Evolutionary conservation across 1,140 invertebrate genomes (phyloP), one percentile per base, ranked within the genome.

Genomic region (Plutomurus gul): DNA sequence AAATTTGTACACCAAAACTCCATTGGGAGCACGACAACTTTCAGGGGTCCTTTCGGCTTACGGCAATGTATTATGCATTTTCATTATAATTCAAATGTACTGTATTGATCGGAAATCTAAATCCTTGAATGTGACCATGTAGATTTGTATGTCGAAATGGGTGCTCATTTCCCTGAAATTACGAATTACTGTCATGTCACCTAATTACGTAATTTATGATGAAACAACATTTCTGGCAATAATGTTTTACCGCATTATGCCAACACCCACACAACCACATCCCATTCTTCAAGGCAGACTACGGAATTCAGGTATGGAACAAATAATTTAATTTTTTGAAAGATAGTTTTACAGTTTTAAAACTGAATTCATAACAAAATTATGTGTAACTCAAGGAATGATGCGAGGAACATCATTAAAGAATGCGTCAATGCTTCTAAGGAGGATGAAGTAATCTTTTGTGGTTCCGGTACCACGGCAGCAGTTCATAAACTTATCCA

Each of bases 261-360:
- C 39, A 90, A 90, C 78, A 91, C 90, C 2, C 90, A 91, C 83
- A 90, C 89, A 5, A 89, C 88, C 3, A 87, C 87, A 20, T 87
- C 88, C 36, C 85, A 88, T 16, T 88, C 88, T 16, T 87, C 89
- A 20, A 83, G 88, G 20, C 89, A 90, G 83, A 89, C 89, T 11
- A 89, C 89, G 33, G 78, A 88, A 8, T 90, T 88, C 81, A 85
- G 89, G 82, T 87, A 25, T 13, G 10, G 20, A 36, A 51, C 6
- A 20, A 25, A 18, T n/a, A 16, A 27, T 6, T 49, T 49, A 22
- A 36, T 27, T 8, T 49, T 27, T 74, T 4, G 10, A 30, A n/a
- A n/a, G n/a, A 3, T 27, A 25, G 27, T 37, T 20, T 11, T 20
- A 22, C 37, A 37, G 20, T 13, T 7, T 20, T 7, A 8, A 4